Evolutionary conservation across 2,113 vertebrate species (phyloP).

Genomic region (Alligator mississippiensis): DNA sequence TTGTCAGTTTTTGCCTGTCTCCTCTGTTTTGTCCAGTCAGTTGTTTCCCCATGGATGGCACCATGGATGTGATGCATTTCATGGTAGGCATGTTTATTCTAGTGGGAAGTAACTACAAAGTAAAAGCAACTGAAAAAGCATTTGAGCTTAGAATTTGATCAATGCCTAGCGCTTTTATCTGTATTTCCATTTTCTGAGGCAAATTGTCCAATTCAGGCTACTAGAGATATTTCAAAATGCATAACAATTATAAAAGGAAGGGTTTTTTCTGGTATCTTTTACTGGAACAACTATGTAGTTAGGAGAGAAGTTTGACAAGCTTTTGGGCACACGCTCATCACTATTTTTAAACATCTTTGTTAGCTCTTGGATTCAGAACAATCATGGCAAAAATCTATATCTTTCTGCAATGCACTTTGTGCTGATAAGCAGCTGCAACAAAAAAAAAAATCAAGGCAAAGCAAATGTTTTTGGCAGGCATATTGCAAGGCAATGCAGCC

Average conservation of each 20-base stretch:
- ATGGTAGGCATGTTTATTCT: not conserved
- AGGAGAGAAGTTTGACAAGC: too few species aligned
- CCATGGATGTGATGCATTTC: not conserved
- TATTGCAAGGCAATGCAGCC: not conserved
- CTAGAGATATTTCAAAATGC: not conserved
- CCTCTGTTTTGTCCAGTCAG: too few species aligned
- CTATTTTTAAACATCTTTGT: too few species aligned
- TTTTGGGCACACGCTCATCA: too few species aligned
- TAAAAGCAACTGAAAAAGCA: not conserved
- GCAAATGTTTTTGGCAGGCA: not conserved
- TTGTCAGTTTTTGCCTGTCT: too few species aligned
- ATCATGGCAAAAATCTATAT: not conserved
- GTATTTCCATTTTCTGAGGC: not conserved
- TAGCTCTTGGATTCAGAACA: not conserved
- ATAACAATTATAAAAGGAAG: not conserved
- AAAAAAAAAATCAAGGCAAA: not conserved
- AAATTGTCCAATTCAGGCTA: conserved; percentile 8
- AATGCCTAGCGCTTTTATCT: not conserved
- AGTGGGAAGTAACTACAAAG: not conserved
- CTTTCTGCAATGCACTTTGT: not conserved
- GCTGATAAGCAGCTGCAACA: not conserved
- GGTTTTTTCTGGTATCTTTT: too few species aligned
- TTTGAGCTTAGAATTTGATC: not conserved
- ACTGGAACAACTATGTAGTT: too few species aligned
- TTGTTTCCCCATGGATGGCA: too few species aligned